Percentiles rank a stretch among this genome's conserved stretches.
phyloP scores from a whole-genome alignment of 2,888 invertebrate species.

The Drosophila niveifrons region DNA sequence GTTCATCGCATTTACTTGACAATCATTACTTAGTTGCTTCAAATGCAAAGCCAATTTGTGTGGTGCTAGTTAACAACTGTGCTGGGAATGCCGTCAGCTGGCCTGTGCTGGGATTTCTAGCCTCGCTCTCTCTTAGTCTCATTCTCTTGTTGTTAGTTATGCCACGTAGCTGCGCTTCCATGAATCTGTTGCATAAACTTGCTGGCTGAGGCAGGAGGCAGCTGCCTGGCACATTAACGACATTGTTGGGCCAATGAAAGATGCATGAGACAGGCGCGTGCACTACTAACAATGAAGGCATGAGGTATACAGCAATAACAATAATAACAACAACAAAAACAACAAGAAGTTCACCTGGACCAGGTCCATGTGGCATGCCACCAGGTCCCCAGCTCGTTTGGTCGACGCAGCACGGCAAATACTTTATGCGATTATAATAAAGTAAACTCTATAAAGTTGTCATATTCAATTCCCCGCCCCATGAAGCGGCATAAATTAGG shows the following conservation, averaged over 20 bases:
- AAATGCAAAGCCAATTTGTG: slow-evolving; percentile 57
- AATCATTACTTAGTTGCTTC: slow-evolving; percentile 40
- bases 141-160: slow-evolving; percentile 29
- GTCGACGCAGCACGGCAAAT: slow-evolving; percentile 58
- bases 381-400: slow-evolving; percentile 43
- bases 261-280: slow-evolving; percentile 69
- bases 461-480: slow-evolving; percentile 73
- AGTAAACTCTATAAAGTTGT: slow-evolving; percentile 79
- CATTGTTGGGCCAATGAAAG: slow-evolving; percentile 60
- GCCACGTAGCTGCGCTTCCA: slow-evolving; percentile 66
- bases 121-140: neutral
- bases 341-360: slow-evolving; percentile 20
- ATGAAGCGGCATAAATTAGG: slow-evolving; percentile 75
- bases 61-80: slow-evolving; percentile 28
- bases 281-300: slow-evolving; percentile 49
- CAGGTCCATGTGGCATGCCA: slow-evolving; percentile 2
- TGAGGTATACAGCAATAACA: slow-evolving; percentile 1
- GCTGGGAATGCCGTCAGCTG: slow-evolving; percentile 58
- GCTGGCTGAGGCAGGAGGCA: slow-evolving; percentile 16
- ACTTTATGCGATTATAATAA: slow-evolving; percentile 81
- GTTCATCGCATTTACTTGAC: slow-evolving; percentile 43
- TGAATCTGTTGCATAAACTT: slow-evolving; percentile 79
- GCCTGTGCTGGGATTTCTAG: slow-evolving; percentile 15
- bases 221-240: slow-evolving; percentile 68
- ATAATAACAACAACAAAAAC: slow-evolving; percentile 3